Evolutionary conservation across 2,113 vertebrate genomes (phyloP), one percentile per base, ranked within the genome.

Genomic region (Stercorarius parasiticus): DNA sequence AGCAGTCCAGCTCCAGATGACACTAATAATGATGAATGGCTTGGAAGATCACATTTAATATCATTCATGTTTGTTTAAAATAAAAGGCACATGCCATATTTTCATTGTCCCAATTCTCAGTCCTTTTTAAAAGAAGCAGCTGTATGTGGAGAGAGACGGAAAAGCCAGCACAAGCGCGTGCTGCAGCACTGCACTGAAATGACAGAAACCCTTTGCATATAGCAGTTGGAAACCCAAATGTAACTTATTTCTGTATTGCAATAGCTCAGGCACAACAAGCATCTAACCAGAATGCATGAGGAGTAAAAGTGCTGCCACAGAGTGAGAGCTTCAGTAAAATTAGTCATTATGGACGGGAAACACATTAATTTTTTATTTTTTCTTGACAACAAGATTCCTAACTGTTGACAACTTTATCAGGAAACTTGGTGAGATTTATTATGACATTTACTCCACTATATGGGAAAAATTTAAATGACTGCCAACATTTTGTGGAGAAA

Each of bases 81-180:
- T 27, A 84, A 77, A 85, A 91, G 43, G 53, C 42, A 65, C 30
- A 4, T 9, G 42, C 52, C 47, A 72, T 22, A 13, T 29, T 80
- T 79, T 43, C 42, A 77, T 36, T 79, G 64, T 73, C 38, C 77
- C 38, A 7, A 50, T 45, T 72, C 58, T 85, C 69, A 71, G 66
- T 36, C 47, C 47, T 87, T 77, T 93, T 93, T 85, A 89, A 91
- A 88, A 72, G 77, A 93, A 93, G 38, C 64, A 73, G 67, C 45
- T 90, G 58, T 74, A 55, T 73, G n/a, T 30, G 11, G 55, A 66
- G 49, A 71, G 19, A 76, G 73, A 81, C 65, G 81, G 71, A 59
- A 86, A 90, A 85, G 47, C 34, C 42, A 92, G 59, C 89, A 78
- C 87, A 58, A 79, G 27, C 12, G 22, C 4, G 49, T 15, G 30